A percentile compares a stretch with the other conserved stretches of the same genome.
phyloP scores from a whole-genome alignment of 2,888 invertebrate genomes.

The Quadriops clusia region DNA sequence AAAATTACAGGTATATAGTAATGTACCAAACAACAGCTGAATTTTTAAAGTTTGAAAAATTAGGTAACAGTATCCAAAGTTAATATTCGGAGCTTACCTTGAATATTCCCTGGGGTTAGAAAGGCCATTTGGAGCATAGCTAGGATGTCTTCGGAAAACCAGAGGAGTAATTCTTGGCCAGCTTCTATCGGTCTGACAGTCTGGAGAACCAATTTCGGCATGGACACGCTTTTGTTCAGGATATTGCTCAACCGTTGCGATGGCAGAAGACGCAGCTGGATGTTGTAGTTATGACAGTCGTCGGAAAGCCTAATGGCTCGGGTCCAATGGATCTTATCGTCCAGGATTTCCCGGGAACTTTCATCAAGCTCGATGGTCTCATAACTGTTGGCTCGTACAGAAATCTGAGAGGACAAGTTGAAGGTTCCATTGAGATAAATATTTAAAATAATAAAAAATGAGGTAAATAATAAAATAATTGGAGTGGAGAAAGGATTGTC shows the following conservation, averaged over 20 bases:
- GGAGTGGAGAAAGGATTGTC: too few species aligned
- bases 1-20: too few species aligned
- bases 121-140: slow-evolving; percentile 67
- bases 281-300: slow-evolving; percentile 54
- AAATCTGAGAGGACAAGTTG: slow-evolving; percentile 23
- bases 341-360: slow-evolving; percentile 26
- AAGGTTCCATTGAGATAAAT: slow-evolving; percentile 2
- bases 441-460: slow-evolving; percentile 4
- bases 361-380: slow-evolving; percentile 27
- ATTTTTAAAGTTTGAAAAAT: background rate
- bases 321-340: slow-evolving; percentile 30
- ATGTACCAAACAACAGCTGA: too few species aligned
- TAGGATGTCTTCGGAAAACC: slow-evolving; percentile 71
- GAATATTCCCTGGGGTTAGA: slow-evolving; percentile 65
- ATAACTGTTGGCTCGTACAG: slow-evolving; percentile 22
- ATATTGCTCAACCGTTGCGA: too few species aligned
- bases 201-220: slow-evolving; percentile 34
- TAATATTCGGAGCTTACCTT: slow-evolving; percentile 44
- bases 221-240: slow-evolving; percentile 10
- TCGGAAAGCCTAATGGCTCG: slow-evolving; percentile 42
- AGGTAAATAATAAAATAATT: too few species aligned
- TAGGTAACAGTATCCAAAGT: slow-evolving; percentile 3
- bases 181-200: slow-evolving; percentile 40
- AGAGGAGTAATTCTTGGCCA: slow-evolving; percentile 62
- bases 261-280: slow-evolving; percentile 35